Evolutionary conservation across 1,140 invertebrate species (phyloP).

Genomic region (Bombyx mandarina): DNA sequence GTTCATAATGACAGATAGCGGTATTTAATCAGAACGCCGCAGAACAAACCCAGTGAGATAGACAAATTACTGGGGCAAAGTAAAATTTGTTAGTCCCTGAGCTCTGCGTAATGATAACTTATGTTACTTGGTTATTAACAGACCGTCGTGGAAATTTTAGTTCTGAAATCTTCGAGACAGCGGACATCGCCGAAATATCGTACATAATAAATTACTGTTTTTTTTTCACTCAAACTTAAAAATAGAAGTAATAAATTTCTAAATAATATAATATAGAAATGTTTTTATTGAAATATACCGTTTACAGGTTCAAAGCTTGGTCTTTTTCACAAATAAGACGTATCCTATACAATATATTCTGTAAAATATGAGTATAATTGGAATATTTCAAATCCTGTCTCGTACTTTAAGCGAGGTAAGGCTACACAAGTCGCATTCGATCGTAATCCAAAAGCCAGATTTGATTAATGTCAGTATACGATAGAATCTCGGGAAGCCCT

Average conservation of each 20-base stretch:
- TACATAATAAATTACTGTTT: too few relatives aligned
- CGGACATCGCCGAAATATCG: too few relatives aligned
- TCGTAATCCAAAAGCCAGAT: neutral
- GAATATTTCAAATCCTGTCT: neutral
- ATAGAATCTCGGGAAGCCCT: neutral
- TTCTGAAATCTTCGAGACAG: neutral
- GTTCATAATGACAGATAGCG: slow-evolving; percentile 4
- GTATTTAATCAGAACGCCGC: slow-evolving; percentile 7
- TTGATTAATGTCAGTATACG: neutral
- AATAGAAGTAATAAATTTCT: too few relatives aligned
- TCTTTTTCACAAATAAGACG: too few relatives aligned
- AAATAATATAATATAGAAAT: neutral
- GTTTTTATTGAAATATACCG: too few relatives aligned
- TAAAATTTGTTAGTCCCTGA: slow-evolving; percentile 10
- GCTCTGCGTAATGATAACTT: slow-evolving; percentile 4
- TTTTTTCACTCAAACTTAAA: too few relatives aligned
- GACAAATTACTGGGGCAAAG: slow-evolving; percentile 12
- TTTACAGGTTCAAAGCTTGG: too few relatives aligned
- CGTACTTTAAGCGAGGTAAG: neutral
- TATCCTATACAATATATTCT: neutral
- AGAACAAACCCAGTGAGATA: slow-evolving; percentile 4
- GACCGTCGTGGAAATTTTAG: slow-evolving; percentile 1
- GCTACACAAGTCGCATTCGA: neutral
- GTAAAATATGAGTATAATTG: neutral
- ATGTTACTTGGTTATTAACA: slow-evolving; percentile 6